These are phyloP conservation scores for Drepana arcuata DNA, from an alignment of 1,140 invertebrate genomes.

Conservation along the genomic window DNA sequence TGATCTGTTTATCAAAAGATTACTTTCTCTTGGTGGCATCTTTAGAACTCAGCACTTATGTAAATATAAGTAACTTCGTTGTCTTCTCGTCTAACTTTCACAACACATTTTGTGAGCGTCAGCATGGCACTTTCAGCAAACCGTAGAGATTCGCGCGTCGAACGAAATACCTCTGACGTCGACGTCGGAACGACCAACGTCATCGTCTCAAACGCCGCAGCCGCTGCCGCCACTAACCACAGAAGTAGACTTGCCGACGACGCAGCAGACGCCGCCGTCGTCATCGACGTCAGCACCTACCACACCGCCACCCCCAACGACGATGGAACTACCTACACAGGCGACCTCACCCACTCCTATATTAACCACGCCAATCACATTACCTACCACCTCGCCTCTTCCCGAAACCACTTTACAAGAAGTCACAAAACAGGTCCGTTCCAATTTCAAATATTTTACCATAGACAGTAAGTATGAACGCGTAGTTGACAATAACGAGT, in stretches of 20 bases:
- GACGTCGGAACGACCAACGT: slow-evolving; percentile 30
- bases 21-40: background rate
- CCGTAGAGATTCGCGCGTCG: slow-evolving; percentile 55
- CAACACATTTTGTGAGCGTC: slow-evolving; percentile 60
- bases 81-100: slow-evolving; percentile 34
- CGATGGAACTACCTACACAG: slow-evolving; percentile 25
- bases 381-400: slow-evolving; percentile 22
- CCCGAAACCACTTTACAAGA: slow-evolving; percentile 44
- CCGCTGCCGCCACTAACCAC: slow-evolving; percentile 8
- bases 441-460: too few species aligned
- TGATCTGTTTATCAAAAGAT: too few species aligned
- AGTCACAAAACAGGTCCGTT: slow-evolving; percentile 48
- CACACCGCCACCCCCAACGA: slow-evolving; percentile 28
- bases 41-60: background rate
- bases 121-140: slow-evolving; percentile 69
- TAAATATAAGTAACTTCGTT: slow-evolving; percentile 14
- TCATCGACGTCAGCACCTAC: slow-evolving; percentile 22
- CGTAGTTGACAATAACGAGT: too few species aligned
- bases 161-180: slow-evolving; percentile 46
- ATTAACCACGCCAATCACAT: slow-evolving; percentile 18
- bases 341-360: slow-evolving; percentile 15
- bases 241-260: background rate
- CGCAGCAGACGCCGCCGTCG: slow-evolving; percentile 28
- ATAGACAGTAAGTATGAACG: too few species aligned
- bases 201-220: slow-evolving; percentile 19